Evolutionary conservation across 2,888 invertebrate genomes (phyloP).

Genomic region (Synanthedon andrenaeformis): DNA sequence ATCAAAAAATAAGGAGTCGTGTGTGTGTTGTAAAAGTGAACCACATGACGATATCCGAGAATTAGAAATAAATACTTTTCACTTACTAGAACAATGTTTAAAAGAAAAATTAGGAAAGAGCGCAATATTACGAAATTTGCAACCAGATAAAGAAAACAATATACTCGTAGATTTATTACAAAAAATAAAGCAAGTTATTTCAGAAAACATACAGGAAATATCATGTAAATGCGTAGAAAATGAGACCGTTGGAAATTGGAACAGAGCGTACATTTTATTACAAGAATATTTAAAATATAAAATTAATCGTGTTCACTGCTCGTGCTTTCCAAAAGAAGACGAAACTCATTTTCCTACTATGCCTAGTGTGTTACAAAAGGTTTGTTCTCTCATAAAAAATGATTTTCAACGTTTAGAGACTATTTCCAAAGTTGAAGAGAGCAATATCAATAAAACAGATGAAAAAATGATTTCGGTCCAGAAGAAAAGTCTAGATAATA

Average conservation of each 20-base stretch:
- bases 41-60: constrained; percentile 25
- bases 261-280: constrained; percentile 45
- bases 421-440: constrained; percentile 26
- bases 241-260: constrained; percentile 37
- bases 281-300: constrained; percentile 58
- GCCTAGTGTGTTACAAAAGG: constrained; percentile 37
- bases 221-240: constrained; percentile 28
- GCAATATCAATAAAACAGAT: neutral
- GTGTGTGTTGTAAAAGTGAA: constrained; percentile 34
- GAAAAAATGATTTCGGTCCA: neutral
- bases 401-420: constrained; percentile 49
- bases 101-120: constrained; percentile 33
- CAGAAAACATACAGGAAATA: constrained; percentile 29
- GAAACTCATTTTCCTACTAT: constrained; percentile 23
- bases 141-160: constrained; percentile 34
- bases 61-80: constrained; percentile 49
- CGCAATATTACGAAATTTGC: constrained; percentile 16
- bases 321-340: constrained; percentile 20
- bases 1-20: constrained; percentile 13
- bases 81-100: constrained; percentile 45
- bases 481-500: neutral
- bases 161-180: constrained; percentile 32
- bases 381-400: constrained; percentile 43
- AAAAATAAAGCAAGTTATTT: constrained; percentile 44
- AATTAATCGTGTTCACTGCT: constrained; percentile 45